Percentiles rank a stretch among this genome's conserved stretches.
Conservation (phyloP, 2,113 vertebrate genomes). For the Hemiprocne comata region DNA sequence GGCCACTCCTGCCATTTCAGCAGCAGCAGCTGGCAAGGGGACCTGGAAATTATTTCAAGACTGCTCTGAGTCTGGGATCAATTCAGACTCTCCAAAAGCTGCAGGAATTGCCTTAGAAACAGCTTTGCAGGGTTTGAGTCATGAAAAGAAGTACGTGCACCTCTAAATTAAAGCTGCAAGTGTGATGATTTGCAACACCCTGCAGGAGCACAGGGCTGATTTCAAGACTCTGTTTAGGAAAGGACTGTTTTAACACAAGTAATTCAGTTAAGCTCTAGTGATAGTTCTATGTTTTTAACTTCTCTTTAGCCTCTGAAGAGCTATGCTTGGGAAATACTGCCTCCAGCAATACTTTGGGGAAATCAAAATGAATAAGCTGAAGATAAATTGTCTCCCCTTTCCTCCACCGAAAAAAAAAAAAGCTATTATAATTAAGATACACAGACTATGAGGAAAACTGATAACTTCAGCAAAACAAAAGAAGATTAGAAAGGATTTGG, state of each 20-base stretch:
- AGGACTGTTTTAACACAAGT: not conserved
- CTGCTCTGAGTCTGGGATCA: not conserved
- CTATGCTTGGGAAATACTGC: not conserved
- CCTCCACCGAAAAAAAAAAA: not conserved
- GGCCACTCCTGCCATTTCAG: not conserved
- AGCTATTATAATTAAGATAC: not conserved
- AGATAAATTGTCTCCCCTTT: not conserved
- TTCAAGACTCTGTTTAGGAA: not conserved
- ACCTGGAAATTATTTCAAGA: not conserved
- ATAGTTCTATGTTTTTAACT: not conserved
- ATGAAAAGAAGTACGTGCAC: not conserved
- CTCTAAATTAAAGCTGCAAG: not conserved
- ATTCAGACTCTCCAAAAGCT: not conserved
- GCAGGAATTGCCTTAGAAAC: not conserved
- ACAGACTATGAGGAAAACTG: accelerated
- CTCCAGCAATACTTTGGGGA: not conserved
- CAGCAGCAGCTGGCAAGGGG: not conserved
- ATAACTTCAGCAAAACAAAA: not conserved
- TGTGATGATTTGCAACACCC: not conserved
- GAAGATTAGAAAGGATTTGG: not conserved
- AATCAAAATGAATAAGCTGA: not conserved
- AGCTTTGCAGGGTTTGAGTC: not conserved
- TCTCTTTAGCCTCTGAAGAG: not conserved
- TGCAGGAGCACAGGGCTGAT: not conserved
- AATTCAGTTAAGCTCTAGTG: not conserved